phyloP scores from a whole-genome alignment of 1,140 invertebrate species.

The Drosophila yakuba region DNA sequence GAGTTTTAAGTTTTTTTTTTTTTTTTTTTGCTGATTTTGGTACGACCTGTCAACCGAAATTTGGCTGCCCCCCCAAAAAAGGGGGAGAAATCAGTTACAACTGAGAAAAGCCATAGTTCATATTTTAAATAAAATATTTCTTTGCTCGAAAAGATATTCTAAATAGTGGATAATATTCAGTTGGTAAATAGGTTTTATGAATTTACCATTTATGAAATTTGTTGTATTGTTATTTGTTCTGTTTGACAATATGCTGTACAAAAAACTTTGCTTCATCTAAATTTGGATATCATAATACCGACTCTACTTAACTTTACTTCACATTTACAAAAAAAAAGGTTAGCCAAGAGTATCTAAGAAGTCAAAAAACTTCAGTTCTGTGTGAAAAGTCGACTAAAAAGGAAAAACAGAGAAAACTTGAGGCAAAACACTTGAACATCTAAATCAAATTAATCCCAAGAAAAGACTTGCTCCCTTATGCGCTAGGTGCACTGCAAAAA shows the following conservation, averaged over 20 bases:
- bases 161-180: too few species aligned
- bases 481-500: not conserved
- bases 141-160: too few species aligned
- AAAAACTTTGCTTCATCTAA: too few species aligned
- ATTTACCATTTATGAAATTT: not conserved
- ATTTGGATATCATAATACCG: too few species aligned
- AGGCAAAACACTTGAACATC: constrained; percentile 72
- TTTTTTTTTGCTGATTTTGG: constrained; percentile 13
- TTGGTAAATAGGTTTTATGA: too few species aligned
- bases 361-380: constrained; percentile 25
- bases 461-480: constrained; percentile 41
- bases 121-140: not conserved
- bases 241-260: too few species aligned
- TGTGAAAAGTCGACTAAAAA: not conserved
- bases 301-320: not conserved
- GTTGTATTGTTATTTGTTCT: not conserved
- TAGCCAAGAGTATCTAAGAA: constrained; percentile 29
- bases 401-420: constrained; percentile 31
- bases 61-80: constrained; percentile 49
- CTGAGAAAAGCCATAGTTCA: not conserved
- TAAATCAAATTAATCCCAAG: constrained; percentile 80
- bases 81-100: constrained; percentile 2
- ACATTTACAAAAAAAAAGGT: constrained; percentile 22
- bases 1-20: constrained; percentile 70
- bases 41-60: constrained; percentile 73